Conservation (phyloP, 2,888 invertebrate genomes). For the Blera fallax region DNA sequence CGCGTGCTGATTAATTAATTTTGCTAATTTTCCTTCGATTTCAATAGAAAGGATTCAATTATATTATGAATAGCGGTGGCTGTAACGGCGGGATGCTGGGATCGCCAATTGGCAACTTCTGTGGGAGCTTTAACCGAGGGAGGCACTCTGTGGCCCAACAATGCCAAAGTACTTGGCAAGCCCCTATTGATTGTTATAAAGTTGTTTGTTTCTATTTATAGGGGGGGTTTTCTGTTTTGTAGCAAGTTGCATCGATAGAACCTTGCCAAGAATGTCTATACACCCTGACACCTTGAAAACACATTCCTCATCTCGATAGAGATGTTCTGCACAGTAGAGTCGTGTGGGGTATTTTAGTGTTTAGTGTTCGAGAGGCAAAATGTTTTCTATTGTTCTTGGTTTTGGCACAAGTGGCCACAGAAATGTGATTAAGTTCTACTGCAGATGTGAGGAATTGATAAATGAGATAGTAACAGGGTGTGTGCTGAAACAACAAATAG, state of each 20-base stretch:
- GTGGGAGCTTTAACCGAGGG: slow-evolving; percentile 19
- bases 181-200: slow-evolving; percentile 44
- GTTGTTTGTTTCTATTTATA: slow-evolving; percentile 5
- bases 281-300: slow-evolving; percentile 49
- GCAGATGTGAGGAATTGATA: slow-evolving; percentile 51
- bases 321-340: neutral
- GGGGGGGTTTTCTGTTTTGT: neutral
- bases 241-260: neutral
- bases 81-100: neutral
- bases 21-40: slow-evolving; percentile 60
- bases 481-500: neutral
- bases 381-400: slow-evolving; percentile 43
- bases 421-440: slow-evolving; percentile 58
- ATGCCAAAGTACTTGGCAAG: slow-evolving; percentile 52
- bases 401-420: slow-evolving; percentile 49
- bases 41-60: slow-evolving; percentile 50
- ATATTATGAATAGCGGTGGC: slow-evolving; percentile 24
- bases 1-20: slow-evolving; percentile 68
- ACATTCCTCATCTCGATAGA: slow-evolving; percentile 35
- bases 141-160: slow-evolving; percentile 6
- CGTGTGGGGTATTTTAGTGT: neutral
- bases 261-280: slow-evolving; percentile 55
- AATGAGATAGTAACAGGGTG: slow-evolving; percentile 19
- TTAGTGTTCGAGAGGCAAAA: slow-evolving; percentile 19
- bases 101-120: slow-evolving; percentile 40